phyloP scores from a whole-genome alignment of 2,797 vertebrate genomes.

The Bucorvus abyssinicus region DNA sequence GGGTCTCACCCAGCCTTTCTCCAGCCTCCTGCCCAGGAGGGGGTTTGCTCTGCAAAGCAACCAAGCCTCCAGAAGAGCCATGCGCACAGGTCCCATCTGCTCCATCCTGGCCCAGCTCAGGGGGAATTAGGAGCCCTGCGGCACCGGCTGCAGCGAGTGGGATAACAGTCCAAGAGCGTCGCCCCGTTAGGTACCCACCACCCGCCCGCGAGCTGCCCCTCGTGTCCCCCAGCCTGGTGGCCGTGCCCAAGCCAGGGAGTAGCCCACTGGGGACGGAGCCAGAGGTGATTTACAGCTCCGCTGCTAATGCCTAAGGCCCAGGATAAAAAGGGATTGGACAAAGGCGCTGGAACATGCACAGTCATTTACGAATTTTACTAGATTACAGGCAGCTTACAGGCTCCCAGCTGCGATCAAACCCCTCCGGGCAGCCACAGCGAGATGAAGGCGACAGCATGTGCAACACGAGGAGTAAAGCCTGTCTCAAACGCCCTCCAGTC shows the following conservation, averaged over 20 bases:
- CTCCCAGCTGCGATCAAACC: conserved; percentile 14
- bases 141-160: background rate
- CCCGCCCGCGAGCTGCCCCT: background rate
- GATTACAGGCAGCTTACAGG: background rate
- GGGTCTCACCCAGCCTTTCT: background rate
- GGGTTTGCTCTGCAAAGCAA: background rate
- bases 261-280: background rate
- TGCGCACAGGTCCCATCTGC: background rate
- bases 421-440: rapidly evolving
- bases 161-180: background rate
- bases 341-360: background rate
- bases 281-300: background rate
- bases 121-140: background rate
- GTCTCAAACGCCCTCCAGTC: background rate
- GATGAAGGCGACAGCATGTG: background rate
- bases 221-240: background rate
- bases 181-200: rapidly evolving
- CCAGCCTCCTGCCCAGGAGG: background rate
- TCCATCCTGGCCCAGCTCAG: background rate
- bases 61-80: background rate
- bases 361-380: background rate
- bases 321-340: background rate
- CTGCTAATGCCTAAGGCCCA: background rate
- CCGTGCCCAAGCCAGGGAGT: background rate
- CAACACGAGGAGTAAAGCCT: background rate